Evolutionary conservation across 2,888 invertebrate genomes (phyloP), one percentile per base, ranked within the genome.

Genomic region (Tanypteryx hageni): DNA sequence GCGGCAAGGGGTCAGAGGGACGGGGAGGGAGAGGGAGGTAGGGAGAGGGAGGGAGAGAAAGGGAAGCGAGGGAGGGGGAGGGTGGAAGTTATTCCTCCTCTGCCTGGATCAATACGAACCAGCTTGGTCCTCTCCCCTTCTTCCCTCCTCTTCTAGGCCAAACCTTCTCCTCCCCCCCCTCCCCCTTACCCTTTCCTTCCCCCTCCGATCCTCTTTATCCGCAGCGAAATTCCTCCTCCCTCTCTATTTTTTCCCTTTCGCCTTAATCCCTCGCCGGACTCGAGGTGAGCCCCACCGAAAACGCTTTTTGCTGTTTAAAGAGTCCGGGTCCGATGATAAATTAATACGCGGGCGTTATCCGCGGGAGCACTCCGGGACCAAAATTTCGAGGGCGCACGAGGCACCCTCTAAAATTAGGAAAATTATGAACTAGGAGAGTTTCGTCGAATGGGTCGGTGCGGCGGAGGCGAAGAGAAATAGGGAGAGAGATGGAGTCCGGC

Each of bases 71-170:
- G 86, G 27, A 44, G 31, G 64, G 68, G n/a, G 76, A 22, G 64
- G 27, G 56, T 16, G 22, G 91, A 44, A 31, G 59, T 64, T 31
- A 16, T 64, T 59, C 31, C 22, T 22, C 31, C n/a, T 68, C 57
- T 18, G 81, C 22, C 27, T 56, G 82, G 82, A 83, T 82, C 61
- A 81, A 83, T 82, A 83, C 92, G 82, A 57, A 44, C 61, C n/a
- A 57, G 92, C 81, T 81, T 92, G 83, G 57, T 57, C 92, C 81
- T 61, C 76, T 58, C 27, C 58, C 68, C 92, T n/a, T 4, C 68
- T 13, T 9, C 64, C 64, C 76, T n/a, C 58, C 44, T 83, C 58
- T 58, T 61, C 91, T 61, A 57, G 18, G 56, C 56, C 61, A n/a
- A 3, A 11, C 61, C 76, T 61, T 61, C 91, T 14, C 31, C n/a